Evolutionary conservation across 2,888 invertebrate genomes (phyloP), one percentile per base, ranked within the genome.

Genomic region (Agonopterix alstromeriana): DNA sequence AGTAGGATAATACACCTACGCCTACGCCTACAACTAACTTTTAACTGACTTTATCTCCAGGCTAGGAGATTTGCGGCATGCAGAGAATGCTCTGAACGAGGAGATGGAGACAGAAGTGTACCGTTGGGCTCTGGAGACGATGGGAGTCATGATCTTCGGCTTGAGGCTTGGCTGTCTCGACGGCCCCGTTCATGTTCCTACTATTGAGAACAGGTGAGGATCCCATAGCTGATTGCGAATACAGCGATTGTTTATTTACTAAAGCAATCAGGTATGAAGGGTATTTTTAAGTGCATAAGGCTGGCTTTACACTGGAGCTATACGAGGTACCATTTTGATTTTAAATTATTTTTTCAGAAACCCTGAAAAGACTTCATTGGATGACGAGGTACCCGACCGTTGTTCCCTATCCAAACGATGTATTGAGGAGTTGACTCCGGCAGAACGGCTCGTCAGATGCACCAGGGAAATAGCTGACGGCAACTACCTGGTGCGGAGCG

Each of bases 101-200:
- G 85, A 87, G 43, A 35, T 87, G 40, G 80, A 78, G 54, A 83
- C 83, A 0, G 88, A 88, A 48, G 57, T 87, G 14, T 82, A 83
- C 61, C 70, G 87, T 1, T 88, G 87, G 87, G 81, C 87, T 0
- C 59, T 84, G 46, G 87, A 88, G 56, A 79, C 80, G 0, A 65
- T 87, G 2, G 85, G 85, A 0, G 69, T 79, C 57, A 66, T 85
- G 71, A 61, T 83, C 46, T 78, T 87, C 48, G 87, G 88, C 35
- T 75, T 76, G 48, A 60, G 88, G 2, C 67, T 87, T 2, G 88
- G 87, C n/a, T 86, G 88, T 48, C 59, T 88, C 27, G 76, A 82
- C 2, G 88, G 85, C 0, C 49, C 69, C 0, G 79, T 73, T 0
- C 80, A 83, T 45, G 60, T 76, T 1, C 81, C 85, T 3, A 75